These are phyloP conservation scores for Calameuta idolon DNA, from an alignment of 2,888 invertebrate species.

Conservation along the genomic window DNA sequence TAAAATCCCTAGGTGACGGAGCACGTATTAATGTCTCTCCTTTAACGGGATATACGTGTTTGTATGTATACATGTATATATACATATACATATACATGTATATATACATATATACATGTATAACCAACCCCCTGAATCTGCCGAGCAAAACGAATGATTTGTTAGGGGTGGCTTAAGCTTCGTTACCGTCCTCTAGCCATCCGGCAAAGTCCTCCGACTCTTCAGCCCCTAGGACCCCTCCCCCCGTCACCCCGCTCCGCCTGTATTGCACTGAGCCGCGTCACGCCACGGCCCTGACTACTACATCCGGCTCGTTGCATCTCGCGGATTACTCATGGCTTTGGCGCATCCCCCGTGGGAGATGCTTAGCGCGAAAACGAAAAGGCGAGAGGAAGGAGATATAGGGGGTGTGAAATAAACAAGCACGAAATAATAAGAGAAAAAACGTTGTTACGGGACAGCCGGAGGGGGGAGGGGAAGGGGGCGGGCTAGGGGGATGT, in stretches of 20 bases:
- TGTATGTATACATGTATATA: neutral
- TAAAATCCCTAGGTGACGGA: slow-evolving; percentile 3
- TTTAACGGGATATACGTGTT: neutral
- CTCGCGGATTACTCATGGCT: slow-evolving; percentile 53
- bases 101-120: too few relatives aligned
- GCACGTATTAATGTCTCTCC: slow-evolving; percentile 33
- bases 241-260: neutral
- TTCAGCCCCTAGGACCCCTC: neutral
- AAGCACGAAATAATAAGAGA: slow-evolving; percentile 14
- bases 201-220: neutral
- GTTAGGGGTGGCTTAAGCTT: slow-evolving; percentile 55
- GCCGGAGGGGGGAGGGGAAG: neutral
- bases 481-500: too few relatives aligned
- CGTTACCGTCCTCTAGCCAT: slow-evolving; percentile 40
- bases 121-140: slow-evolving; percentile 20
- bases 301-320: slow-evolving; percentile 54
- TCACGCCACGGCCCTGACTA: neutral
- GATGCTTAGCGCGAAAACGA: slow-evolving; percentile 51
- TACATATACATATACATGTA: too few relatives aligned
- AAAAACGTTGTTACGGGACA: neutral
- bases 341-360: slow-evolving; percentile 53
- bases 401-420: slow-evolving; percentile 1
- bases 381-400: slow-evolving; percentile 38
- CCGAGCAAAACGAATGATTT: slow-evolving; percentile 55
- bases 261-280: neutral